A percentile compares a stretch with the other conserved stretches of the same genome.
Conservation (phyloP, 2,888 invertebrate genomes). For the Imbricaverruca yamaguchii region DNA sequence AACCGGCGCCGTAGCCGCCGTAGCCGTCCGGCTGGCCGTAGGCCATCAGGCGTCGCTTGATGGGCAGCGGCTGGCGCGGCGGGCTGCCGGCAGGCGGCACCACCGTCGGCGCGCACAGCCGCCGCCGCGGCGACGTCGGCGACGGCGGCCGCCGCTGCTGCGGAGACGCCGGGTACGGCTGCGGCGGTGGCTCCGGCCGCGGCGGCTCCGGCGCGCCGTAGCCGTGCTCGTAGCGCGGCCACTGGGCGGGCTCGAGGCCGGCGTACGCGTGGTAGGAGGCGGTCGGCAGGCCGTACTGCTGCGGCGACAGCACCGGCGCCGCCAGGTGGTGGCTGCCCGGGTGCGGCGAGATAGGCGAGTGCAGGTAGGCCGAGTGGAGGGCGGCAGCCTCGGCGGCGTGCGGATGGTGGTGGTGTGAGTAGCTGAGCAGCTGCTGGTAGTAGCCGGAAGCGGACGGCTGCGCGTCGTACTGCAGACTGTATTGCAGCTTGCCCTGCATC, state of each 20-base stretch:
- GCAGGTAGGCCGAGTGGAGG: conserved; percentile 15
- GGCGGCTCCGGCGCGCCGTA: neutral
- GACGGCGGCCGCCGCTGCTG: neutral
- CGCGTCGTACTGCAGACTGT: conserved; percentile 58
- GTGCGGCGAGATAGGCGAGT: conserved; percentile 6
- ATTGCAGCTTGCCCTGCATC: conserved; percentile 84
- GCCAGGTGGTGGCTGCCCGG: conserved; percentile 1
- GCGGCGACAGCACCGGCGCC: neutral
- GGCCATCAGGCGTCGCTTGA: conserved; percentile 18
- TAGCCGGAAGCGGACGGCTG: conserved; percentile 33
- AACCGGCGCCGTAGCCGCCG: neutral
- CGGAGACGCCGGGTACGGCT: neutral
- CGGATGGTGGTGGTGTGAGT: conserved; percentile 20
- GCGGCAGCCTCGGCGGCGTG: neutral
- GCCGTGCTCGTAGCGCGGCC: conserved; percentile 7
- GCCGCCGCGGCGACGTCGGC: conserved; percentile 19
- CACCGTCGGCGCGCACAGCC: conserved; percentile 9
- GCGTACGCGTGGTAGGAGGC: neutral
- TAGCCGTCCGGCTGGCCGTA: conserved; percentile 4
- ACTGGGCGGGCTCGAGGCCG: neutral
- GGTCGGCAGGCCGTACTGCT: neutral
- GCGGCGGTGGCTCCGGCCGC: neutral
- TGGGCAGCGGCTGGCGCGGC: neutral
- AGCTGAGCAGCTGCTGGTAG: conserved; percentile 34
- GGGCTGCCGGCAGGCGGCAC: conserved; percentile 21